Percentiles rank a stretch among this genome's conserved stretches.
These are phyloP conservation scores for Ptychochromis oligacanthus DNA, from an alignment of 2,113 vertebrate species.

Conservation along the genomic window DNA sequence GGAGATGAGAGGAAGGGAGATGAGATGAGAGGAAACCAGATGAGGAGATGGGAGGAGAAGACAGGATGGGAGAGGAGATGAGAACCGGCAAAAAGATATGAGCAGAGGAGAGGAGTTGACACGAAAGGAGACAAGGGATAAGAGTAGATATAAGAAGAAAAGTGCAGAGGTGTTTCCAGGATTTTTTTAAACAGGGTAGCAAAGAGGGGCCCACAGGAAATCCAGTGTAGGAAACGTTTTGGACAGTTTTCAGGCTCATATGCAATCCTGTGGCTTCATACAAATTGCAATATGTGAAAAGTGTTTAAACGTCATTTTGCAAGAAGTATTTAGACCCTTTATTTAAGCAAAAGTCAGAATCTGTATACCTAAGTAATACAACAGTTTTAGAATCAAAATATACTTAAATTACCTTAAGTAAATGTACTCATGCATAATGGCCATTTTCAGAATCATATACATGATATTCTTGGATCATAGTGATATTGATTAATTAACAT, in stretches of 20 bases:
- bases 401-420: too few species aligned
- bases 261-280: neutral
- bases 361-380: neutral
- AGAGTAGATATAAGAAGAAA: neutral
- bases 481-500: too few species aligned
- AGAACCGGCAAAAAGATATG: neutral
- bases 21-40: neutral
- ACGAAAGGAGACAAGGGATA: neutral
- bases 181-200: neutral
- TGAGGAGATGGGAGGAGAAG: neutral
- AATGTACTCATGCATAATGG: too few species aligned
- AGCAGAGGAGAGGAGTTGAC: neutral
- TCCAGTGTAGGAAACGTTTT: neutral
- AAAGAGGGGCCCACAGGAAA: neutral
- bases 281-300: neutral
- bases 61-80: neutral
- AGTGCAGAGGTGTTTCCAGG: neutral
- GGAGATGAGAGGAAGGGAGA: neutral
- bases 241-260: neutral
- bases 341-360: neutral
- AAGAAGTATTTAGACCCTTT: neutral
- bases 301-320: neutral
- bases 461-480: too few species aligned
- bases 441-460: too few species aligned
- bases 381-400: too few species aligned